phyloP scores from a whole-genome alignment of 2,888 invertebrate species.

The Syritta pipiens region DNA sequence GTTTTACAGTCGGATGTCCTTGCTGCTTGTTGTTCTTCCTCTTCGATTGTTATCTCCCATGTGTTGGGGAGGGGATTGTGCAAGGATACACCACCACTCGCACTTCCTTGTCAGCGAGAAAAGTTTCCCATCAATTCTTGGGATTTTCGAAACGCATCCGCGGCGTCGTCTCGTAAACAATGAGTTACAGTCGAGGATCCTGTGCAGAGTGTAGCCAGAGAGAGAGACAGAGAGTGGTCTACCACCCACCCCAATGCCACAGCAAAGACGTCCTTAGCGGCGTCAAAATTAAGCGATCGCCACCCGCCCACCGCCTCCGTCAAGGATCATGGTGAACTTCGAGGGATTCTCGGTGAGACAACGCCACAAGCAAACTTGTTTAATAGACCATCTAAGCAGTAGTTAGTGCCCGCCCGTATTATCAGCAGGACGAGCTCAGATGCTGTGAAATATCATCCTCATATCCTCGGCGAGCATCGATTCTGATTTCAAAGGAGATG shows the following conservation, averaged over 20 bases:
- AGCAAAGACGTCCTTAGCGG: too few relatives aligned
- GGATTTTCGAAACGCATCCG: constrained; percentile 35
- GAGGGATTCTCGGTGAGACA: constrained; percentile 25
- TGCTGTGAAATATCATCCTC: constrained; percentile 44
- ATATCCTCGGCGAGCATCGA: constrained; percentile 35
- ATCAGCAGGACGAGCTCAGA: neutral
- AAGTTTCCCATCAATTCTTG: constrained; percentile 7
- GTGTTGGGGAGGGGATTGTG: too few relatives aligned
- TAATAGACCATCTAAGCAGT: constrained; percentile 58
- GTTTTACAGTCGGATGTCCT: constrained; percentile 44
- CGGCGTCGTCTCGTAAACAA: constrained; percentile 34
- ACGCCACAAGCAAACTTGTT: constrained; percentile 41
- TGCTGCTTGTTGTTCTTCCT: neutral
- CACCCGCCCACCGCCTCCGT: neutral
- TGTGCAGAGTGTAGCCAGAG: too few relatives aligned
- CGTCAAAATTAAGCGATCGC: constrained; percentile 50
- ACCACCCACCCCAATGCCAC: too few relatives aligned
- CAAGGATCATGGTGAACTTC: constrained; percentile 36
- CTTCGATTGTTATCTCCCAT: constrained; percentile 8
- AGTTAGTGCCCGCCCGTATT: constrained; percentile 48
- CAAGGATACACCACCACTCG: too few relatives aligned
- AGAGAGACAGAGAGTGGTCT: too few relatives aligned
- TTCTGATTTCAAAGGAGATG: constrained; percentile 8
- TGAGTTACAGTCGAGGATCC: neutral
- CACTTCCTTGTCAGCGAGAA: too few relatives aligned